A percentile compares a stretch with the other conserved stretches of the same genome.
Conservation (phyloP, 2,797 vertebrate species). For the Selene dorsalis region DNA sequence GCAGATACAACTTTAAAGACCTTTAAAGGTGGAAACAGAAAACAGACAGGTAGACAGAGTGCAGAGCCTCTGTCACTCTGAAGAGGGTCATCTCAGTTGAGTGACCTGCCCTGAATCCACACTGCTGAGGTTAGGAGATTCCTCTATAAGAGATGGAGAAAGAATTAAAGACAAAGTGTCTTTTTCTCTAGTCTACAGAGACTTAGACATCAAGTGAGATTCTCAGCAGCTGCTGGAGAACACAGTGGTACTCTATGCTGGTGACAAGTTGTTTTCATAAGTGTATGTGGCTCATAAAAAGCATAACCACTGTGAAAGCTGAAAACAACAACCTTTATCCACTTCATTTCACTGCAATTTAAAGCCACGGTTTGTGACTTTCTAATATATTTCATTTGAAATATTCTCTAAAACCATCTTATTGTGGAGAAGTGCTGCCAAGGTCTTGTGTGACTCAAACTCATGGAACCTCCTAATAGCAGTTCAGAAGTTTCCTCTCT, state of each 20-base stretch:
- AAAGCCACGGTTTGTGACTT: not conserved
- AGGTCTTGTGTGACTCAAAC: not conserved
- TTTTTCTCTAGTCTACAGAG: slow-evolving; percentile 19
- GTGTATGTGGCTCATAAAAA: not conserved
- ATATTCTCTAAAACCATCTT: not conserved
- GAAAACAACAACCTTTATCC: not conserved
- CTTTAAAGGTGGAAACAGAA: not conserved
- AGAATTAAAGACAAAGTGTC: not conserved
- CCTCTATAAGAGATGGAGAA: not conserved
- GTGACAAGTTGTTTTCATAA: not conserved
- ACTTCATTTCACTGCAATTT: too few relatives aligned
- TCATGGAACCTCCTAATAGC: not conserved
- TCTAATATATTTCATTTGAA: not conserved
- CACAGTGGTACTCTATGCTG: not conserved
- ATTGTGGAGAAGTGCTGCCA: not conserved
- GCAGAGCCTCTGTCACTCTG: not conserved
- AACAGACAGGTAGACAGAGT: not conserved
- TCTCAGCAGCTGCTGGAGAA: not conserved
- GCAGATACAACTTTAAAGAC: not conserved
- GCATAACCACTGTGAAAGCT: not conserved
- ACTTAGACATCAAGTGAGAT: not conserved
- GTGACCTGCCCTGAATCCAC: not conserved
- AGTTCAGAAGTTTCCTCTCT: not conserved
- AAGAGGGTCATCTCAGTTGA: not conserved
- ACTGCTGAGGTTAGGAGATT: not conserved